Conservation (phyloP, 2,888 invertebrate genomes). For the Limnephilus lunatus region DNA sequence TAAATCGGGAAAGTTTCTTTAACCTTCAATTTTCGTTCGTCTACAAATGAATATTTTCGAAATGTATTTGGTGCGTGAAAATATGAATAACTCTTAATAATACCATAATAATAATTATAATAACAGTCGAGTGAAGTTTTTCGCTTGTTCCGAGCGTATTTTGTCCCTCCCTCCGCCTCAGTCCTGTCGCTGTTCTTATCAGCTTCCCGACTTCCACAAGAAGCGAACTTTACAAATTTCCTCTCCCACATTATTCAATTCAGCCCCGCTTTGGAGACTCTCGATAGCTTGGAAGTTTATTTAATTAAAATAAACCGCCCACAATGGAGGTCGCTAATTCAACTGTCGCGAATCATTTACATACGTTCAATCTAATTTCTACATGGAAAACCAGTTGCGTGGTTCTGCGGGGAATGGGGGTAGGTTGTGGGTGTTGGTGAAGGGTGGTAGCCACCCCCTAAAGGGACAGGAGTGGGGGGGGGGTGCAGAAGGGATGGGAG, state of each 20-base stretch:
- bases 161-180: not conserved
- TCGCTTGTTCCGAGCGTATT: not conserved
- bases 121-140: not conserved
- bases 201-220: constrained; percentile 28
- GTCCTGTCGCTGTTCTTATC: constrained; percentile 22
- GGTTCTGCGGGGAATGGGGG: not conserved
- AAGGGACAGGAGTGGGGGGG: not conserved
- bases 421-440: not conserved
- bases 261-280: constrained; percentile 24
- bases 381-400: constrained; percentile 41
- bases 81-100: not conserved
- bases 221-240: constrained; percentile 41
- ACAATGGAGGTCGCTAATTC: constrained; percentile 50
- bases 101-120: not conserved
- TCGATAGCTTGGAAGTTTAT: constrained; percentile 42
- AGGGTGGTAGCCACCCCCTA: not conserved
- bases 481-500: constrained; percentile 6
- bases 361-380: constrained; percentile 48
- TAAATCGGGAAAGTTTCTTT: not conserved
- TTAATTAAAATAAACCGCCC: constrained; percentile 50
- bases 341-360: constrained; percentile 51
- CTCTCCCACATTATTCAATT: constrained; percentile 41
- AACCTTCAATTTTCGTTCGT: not conserved
- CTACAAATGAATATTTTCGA: not conserved
- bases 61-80: not conserved